Base-by-base conservation (phyloP, 2,113 vertebrate genomes). In the Picathartes gymnocephalus region DNA sequence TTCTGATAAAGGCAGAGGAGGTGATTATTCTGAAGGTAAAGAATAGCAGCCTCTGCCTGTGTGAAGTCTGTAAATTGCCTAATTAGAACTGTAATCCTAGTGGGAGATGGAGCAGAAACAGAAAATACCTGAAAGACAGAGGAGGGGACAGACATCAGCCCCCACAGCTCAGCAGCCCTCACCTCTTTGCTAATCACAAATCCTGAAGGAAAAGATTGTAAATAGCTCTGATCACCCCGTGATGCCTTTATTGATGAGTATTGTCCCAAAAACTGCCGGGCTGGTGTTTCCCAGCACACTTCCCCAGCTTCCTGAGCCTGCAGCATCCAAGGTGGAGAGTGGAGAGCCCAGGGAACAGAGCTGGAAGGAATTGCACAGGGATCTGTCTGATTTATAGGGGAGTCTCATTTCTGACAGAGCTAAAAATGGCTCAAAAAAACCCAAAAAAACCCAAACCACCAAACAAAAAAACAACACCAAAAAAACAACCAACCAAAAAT, bases 211-310 rank as follows among this genome's bases (percentile, higher is more conserved):
- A 19, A 40, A 66, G 20, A 20, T 12, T 2, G 5, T 35, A 56
- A 39, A 65, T 2, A 39, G 37, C 57, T 79, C 57, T 33, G 9
- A 42, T 58, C 16, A 4, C 40, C 39, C 33, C 9, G 23, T 2
- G 25, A 11, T 39, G 68, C 44, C 56, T 82, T 68, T 44, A 16
- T 7, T 39, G 76, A 33, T 16, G 27, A 56, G 11, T 5, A 5
- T 22, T 62, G 54, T 22, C 56, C 42, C 0, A 19, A 68, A 44
- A 22, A 2, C 9, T 22, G 1, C 47, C 2, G 1, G 56, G 50
- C 4, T 18, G 39, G 22, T 44, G 72, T 37, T 60, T 77, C 45
- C 62, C 71, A 86, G 83, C 71, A 22, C 25, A 2, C 5, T 48
- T 35, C 5, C 40, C 64, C 74, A 20, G 4, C 11, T 7, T n/a